A percentile compares a stretch with the other conserved stretches of the same genome.
phyloP scores from a whole-genome alignment of 2,888 invertebrate genomes.

The Lasioglossum pauxillum region DNA sequence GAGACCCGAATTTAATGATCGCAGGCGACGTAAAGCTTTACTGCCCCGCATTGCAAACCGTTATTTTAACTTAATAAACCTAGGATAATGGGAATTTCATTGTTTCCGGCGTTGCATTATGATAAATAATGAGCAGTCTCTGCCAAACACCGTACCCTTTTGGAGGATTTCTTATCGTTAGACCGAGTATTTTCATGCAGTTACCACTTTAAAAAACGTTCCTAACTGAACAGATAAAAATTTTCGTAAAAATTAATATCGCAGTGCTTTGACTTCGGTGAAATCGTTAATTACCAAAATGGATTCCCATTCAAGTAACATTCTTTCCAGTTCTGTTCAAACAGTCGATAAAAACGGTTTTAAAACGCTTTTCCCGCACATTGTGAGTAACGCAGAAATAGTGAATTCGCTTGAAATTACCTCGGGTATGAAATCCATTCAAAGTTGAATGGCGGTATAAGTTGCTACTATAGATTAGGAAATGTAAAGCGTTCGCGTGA shows the following conservation, averaged over 20 bases:
- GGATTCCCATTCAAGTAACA: not conserved
- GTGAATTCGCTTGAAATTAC: not conserved
- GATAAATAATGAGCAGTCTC: not conserved
- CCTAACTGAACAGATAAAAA: not conserved
- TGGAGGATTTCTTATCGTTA: not conserved
- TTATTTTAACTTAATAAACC: not conserved
- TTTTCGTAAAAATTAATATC: not conserved
- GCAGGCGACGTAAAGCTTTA: constrained; percentile 52
- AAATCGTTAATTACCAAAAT: not conserved
- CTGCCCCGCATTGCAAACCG: constrained; percentile 17
- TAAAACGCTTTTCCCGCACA: not conserved
- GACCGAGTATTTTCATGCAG: not conserved
- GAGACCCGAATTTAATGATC: constrained; percentile 58
- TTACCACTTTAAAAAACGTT: too few species aligned
- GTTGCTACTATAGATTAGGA: not conserved
- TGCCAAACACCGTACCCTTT: not conserved
- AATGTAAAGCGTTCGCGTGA: not conserved
- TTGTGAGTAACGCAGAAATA: not conserved
- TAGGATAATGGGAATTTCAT: not conserved
- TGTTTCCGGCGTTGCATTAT: not conserved
- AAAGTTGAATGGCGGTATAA: not conserved
- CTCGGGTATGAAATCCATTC: not conserved
- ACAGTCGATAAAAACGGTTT: not conserved
- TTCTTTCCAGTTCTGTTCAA: not conserved
- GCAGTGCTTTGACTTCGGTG: not conserved